Base-by-base conservation (phyloP, 2,888 invertebrate species). In the Isotomurus palustris region DNA sequence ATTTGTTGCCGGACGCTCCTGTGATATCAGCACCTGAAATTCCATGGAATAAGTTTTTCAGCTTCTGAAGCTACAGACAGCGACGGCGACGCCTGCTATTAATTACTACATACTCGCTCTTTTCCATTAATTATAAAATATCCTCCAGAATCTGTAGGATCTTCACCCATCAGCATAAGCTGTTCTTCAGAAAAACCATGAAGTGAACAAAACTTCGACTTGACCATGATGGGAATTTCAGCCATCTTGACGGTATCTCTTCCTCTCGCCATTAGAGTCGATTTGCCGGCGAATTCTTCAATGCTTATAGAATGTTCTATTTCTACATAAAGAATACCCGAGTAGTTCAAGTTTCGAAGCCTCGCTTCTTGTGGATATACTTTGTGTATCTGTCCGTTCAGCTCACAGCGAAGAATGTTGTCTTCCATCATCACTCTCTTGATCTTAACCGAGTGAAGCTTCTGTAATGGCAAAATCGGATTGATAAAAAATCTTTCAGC, bases 71-170 rank as follows among this genome's bases (percentile, higher is more conserved):
- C n/a, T 32, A 12, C 12, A 12, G 22, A 44, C 8, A 6, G n/a
- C n/a, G n/a, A n/a, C n/a, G n/a, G 10, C 17, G 21, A 44, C 12
- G 8, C 21, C 24, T 8, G 8, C 5, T 6, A 44, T 12, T 44
- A 21, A 22, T 24, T 25, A n/a, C 29, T 3, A 49, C 24, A 43
- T 59, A 75, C 75, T 72, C 82, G 82, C 72, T 82, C 82, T 8
- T 81, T 81, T 12, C 82, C 82, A 70, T 83, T 83, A 67, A 83
- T 81, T 62, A 82, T 79, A 69, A 83, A 83, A 71, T 83, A 83
- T 19, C 82, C 82, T 10, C 81, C 82, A 17, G 82, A 82, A 73
- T 83, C 82, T 5, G 81, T 73, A 0, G 82, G 82, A 68, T 82
- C 82, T 70, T 82, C 82, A 67, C 81, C 81, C 60, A 82, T 73